Base-by-base conservation (phyloP, 2,888 invertebrate species). In the Tryphoninae sp. region DNA sequence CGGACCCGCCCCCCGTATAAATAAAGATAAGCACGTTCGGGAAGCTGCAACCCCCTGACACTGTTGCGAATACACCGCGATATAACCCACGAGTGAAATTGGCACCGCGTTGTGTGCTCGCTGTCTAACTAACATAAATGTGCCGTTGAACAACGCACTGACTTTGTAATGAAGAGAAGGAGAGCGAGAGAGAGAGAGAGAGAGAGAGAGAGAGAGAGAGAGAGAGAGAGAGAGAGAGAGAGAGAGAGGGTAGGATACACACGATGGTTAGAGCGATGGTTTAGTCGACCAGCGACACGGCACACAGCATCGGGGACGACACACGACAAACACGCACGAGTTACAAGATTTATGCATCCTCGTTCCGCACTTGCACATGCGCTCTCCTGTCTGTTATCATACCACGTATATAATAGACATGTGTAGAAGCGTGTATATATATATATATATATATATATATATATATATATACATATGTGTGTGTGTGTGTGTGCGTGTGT, bases 321-420 rank as follows among this genome's bases (percentile, higher is more conserved):
- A 58, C 53, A 61, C 33, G 78, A 65, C 64, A 33, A 53, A 53
- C 71, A 67, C 78, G 62, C 78, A 67, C 71, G 55, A 23, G 65
- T 53, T 40, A 55, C 75, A 49, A 67, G 75, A 82, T 79, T 82
- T 71, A 78, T 82, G 81, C 67, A 79, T 55, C 40, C 75, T 49
- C 71, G 64, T 75, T 76, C 62, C 67, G 67, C 61, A 62, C 62
- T 58, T 22, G 42, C 68, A 53, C 51, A 74, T 74, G 45, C 69
- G 45, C 65, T 45, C 6, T 22, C 19, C 58, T 23, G 42, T 69
- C 49, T 59, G 55, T 78, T 67, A 53, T 40, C 33, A 68, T 16
- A 13, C 13, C 13, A 45, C 45, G 45, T 13, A 13, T 9, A 53
- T 51, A 55, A 45, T 40, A 13, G 23, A 16, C 22, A 45, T 42